Conservation (phyloP, 2,113 vertebrate species). For the Castor canadensis region DNA sequence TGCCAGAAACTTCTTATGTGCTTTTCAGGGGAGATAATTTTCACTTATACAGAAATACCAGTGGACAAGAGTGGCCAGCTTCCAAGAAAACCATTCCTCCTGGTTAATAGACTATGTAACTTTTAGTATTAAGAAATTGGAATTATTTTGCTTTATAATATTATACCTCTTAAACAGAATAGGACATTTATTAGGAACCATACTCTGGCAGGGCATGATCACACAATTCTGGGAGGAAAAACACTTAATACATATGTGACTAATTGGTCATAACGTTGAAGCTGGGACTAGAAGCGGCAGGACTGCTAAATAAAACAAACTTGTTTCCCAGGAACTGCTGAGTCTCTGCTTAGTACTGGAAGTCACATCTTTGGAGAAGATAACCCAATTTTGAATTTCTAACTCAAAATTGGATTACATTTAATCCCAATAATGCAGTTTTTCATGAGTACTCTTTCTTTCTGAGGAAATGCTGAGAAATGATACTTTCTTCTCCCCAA, state of each 20-base stretch:
- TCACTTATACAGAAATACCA: neutral
- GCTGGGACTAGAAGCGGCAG: neutral
- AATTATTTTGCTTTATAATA: neutral
- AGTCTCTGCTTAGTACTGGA: neutral
- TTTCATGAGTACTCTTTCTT: neutral
- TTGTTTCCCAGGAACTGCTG: neutral
- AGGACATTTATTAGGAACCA: neutral
- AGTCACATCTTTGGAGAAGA: slow-evolving; percentile 14
- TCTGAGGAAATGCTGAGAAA: neutral
- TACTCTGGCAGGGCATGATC: neutral
- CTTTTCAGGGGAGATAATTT: neutral
- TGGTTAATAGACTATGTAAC: neutral
- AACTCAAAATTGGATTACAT: neutral
- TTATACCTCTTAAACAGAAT: neutral
- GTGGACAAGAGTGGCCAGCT: neutral
- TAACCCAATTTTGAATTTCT: neutral
- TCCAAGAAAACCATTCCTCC: neutral
- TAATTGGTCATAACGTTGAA: slow-evolving; percentile 6
- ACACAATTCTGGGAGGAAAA: neutral
- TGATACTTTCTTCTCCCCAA: neutral
- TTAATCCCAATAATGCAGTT: neutral
- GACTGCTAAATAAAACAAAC: neutral
- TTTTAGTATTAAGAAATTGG: neutral
- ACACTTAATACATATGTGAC: neutral
- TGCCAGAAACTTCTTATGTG: neutral